phyloP scores from a whole-genome alignment of 2,888 invertebrate genomes.

The Drosophila conformis region DNA sequence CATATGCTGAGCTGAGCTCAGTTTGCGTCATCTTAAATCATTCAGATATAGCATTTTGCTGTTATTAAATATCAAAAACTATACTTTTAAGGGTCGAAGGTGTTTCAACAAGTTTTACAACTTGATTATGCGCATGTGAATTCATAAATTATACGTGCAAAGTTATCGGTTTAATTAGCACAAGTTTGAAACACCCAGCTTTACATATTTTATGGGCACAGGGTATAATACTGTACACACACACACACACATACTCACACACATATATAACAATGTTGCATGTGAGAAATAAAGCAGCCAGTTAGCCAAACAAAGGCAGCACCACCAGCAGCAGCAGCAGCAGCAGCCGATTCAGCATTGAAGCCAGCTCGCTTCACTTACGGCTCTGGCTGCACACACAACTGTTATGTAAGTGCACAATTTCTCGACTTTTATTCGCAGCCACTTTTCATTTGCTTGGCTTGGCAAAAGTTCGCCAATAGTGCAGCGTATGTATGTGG shows the following conservation, averaged over 20 bases:
- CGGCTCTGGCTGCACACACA: constrained; percentile 32
- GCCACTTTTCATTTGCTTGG: constrained; percentile 40
- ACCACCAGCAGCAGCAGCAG: neutral
- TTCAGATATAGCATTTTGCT: neutral
- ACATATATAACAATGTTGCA: constrained; percentile 38
- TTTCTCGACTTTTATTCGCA: constrained; percentile 41
- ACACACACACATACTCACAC: neutral
- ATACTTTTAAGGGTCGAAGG: neutral
- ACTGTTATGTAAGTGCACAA: constrained; percentile 54
- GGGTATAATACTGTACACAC: constrained; percentile 20
- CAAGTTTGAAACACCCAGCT: neutral
- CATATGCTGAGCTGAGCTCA: neutral
- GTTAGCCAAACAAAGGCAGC: constrained; percentile 51
- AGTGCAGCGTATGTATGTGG: constrained; percentile 8
- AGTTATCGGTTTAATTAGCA: neutral
- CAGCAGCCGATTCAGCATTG: constrained; percentile 38
- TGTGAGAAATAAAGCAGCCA: constrained; percentile 42
- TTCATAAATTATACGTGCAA: neutral
- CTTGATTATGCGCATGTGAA: neutral
- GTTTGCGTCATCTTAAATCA: neutral
- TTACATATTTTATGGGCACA: neutral
- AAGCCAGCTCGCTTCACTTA: constrained; percentile 41
- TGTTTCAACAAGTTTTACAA: neutral
- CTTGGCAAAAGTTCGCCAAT: constrained; percentile 56
- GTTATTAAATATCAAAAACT: neutral